Evolutionary conservation across 2,888 invertebrate genomes (phyloP).

Genomic region (Aquatica leii): DNA sequence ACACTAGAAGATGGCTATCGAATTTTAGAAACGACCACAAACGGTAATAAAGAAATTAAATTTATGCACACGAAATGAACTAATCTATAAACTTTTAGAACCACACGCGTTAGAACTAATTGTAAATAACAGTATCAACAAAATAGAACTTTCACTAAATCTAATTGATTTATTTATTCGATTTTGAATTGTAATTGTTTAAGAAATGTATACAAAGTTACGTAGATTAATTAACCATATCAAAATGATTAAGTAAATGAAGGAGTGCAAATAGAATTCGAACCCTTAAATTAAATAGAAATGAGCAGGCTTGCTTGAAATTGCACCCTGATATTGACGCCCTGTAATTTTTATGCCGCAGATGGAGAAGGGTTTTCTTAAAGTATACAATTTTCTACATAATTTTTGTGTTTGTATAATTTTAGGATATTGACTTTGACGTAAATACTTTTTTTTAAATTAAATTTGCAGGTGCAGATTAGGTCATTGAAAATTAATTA

Average conservation of each 20-base stretch:
- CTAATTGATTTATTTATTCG: neutral
- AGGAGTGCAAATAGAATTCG: conserved; percentile 23
- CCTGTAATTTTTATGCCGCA: conserved; percentile 58
- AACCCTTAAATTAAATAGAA: conserved; percentile 37
- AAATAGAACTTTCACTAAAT: conserved; percentile 3
- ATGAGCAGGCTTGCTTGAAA: conserved; percentile 55
- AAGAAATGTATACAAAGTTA: conserved; percentile 10
- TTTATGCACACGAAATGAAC: neutral
- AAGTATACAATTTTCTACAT: conserved; percentile 43
- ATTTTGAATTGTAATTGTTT: neutral
- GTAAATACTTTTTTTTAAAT: conserved; percentile 5
- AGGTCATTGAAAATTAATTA: conserved; percentile 9
- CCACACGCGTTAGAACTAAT: conserved; percentile 4
- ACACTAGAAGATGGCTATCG: conserved; percentile 5
- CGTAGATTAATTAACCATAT: conserved; percentile 21
- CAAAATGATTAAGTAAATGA: conserved; percentile 24
- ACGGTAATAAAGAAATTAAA: neutral
- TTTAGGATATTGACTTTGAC: conserved; percentile 40
- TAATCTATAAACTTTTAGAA: conserved; percentile 2
- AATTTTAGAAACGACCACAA: neutral
- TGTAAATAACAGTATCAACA: conserved; percentile 7
- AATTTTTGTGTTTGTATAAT: conserved; percentile 55
- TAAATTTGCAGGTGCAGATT: conserved; percentile 4
- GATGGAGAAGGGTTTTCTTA: conserved; percentile 41
- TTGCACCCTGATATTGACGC: conserved; percentile 53